Percentiles rank a stretch among this genome's conserved stretches.
phyloP scores from a whole-genome alignment of 2,888 invertebrate genomes.

The Phytoseiulus persimilis region DNA sequence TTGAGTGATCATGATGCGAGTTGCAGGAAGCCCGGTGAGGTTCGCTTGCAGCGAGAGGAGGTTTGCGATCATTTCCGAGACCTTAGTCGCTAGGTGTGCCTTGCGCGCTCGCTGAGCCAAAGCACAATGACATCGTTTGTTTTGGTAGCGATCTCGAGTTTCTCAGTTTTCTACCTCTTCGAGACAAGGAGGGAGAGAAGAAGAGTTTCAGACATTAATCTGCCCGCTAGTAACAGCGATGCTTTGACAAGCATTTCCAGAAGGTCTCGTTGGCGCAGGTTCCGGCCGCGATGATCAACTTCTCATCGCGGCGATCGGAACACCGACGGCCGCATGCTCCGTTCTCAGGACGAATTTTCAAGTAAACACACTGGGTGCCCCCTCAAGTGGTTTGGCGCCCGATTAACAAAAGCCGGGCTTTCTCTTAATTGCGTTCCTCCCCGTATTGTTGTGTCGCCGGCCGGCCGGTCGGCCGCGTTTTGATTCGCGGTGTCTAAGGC shows the following conservation, averaged over 20 bases:
- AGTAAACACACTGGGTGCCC: not conserved
- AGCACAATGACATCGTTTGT: not conserved
- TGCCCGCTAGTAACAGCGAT: not conserved
- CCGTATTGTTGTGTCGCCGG: not conserved
- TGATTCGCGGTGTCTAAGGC: not conserved
- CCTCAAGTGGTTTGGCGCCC: not conserved
- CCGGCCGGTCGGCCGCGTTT: not conserved
- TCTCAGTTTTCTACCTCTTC: not conserved
- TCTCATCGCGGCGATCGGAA: not conserved
- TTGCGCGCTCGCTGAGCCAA: not conserved
- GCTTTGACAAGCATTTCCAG: not conserved
- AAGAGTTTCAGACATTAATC: not conserved
- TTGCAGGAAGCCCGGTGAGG: not conserved
- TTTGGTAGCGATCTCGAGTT: not conserved
- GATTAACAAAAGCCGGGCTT: not conserved
- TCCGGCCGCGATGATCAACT: not conserved
- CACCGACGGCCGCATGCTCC: not conserved
- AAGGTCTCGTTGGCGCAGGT: not conserved
- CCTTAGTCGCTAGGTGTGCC: not conserved
- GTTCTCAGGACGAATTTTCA: not conserved
- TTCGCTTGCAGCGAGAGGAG: not conserved
- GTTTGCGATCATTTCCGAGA: not conserved
- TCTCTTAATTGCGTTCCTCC: not conserved
- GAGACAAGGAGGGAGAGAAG: not conserved
- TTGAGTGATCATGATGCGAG: not conserved